Evolutionary conservation across 2,113 vertebrate genomes (phyloP).

Genomic region (Elaphurus davidianus): DNA sequence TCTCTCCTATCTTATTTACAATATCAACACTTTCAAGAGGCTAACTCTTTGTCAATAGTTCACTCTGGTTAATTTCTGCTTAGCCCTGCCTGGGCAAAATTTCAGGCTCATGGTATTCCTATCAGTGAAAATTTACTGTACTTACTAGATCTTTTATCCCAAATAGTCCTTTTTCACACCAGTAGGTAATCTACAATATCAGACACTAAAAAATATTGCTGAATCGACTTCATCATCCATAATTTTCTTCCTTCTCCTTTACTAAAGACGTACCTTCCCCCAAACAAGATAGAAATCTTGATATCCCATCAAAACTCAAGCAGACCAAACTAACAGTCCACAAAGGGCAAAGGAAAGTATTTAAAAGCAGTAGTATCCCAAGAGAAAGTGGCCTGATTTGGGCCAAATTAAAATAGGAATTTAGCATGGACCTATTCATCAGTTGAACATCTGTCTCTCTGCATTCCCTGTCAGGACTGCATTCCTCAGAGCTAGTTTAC

Average conservation of each 20-base stretch:
- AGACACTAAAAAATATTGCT: background rate
- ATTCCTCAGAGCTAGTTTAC: conserved; percentile 29
- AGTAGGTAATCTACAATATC: background rate
- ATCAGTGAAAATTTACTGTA: background rate
- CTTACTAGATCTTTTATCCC: background rate
- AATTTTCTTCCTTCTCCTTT: conserved; percentile 18
- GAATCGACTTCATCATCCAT: background rate
- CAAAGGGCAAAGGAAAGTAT: background rate
- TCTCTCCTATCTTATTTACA: background rate
- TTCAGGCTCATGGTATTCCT: background rate
- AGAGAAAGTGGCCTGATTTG: conserved; percentile 32
- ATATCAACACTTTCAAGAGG: background rate
- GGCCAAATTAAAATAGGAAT: conserved; percentile 3
- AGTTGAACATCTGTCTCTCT: conserved; percentile 1
- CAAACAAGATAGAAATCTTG: background rate
- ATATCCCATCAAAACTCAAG: conserved; percentile 31
- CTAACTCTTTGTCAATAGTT: background rate
- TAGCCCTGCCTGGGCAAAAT: background rate
- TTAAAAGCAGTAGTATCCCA: conserved; percentile 4
- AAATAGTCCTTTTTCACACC: background rate
- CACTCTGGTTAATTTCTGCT: background rate
- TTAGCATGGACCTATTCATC: background rate
- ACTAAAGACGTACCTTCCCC: background rate
- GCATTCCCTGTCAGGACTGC: conserved; percentile 26
- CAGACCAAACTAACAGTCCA: background rate